Evolutionary conservation across 1,140 invertebrate species (phyloP).

Genomic region (Aphis gossypii): DNA sequence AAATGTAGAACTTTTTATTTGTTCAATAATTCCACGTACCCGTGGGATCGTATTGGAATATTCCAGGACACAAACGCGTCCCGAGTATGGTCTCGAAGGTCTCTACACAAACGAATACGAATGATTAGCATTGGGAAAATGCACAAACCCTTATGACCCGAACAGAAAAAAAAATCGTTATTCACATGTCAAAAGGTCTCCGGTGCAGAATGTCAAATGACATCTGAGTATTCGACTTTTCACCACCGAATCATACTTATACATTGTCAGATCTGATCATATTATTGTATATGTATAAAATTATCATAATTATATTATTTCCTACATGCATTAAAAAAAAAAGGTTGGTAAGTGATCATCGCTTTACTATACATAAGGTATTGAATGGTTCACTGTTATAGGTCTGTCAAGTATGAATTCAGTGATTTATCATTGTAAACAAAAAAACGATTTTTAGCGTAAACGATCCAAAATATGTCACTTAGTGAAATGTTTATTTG

Average conservation of each 20-base stretch:
- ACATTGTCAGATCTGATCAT: not conserved
- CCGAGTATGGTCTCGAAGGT: not conserved
- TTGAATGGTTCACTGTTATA: too few species aligned
- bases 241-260: not conserved
- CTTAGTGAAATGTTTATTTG: too few species aligned
- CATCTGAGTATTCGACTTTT: not conserved
- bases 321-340: not conserved
- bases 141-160: conserved; percentile 9
- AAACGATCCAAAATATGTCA: too few species aligned
- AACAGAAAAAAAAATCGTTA: not conserved
- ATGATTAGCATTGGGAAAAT: conserved; percentile 42
- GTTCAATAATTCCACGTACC: conserved; percentile 24
- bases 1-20: conserved; percentile 34
- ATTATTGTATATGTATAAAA: not conserved
- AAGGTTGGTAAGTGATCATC: not conserved
- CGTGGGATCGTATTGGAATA: conserved; percentile 37
- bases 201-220: not conserved
- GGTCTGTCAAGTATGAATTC: too few species aligned
- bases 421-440: too few species aligned
- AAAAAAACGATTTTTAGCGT: too few species aligned
- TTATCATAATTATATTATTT: not conserved
- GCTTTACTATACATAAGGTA: too few species aligned
- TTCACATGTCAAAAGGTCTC: conserved; percentile 12
- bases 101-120: conserved; percentile 32
- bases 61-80: not conserved